A percentile compares a stretch with the other conserved stretches of the same genome.
Evolutionary conservation across 2,113 vertebrate species (phyloP).

Genomic region (Epinephelus lanceolatus): DNA sequence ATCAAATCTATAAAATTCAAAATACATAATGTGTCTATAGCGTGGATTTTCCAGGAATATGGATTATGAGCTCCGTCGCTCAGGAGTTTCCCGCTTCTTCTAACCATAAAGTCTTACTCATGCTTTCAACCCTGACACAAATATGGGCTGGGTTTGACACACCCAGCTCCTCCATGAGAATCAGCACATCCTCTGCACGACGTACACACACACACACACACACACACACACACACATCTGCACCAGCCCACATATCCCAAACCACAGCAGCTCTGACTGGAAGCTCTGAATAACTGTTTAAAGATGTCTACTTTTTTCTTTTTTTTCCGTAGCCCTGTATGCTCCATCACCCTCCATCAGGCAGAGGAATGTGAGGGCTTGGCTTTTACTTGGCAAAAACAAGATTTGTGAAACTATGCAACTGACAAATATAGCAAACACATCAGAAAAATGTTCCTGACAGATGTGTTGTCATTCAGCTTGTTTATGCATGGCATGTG

Average conservation of each 20-base stretch:
- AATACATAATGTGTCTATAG: background rate
- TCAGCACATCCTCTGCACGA: conserved; percentile 41
- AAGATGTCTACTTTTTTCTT: conserved; percentile 61
- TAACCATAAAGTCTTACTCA: conserved; percentile 34
- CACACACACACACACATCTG: conserved; percentile 31
- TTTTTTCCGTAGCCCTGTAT: conserved; percentile 14
- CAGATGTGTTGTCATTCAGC: conserved; percentile 24
- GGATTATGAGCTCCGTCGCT: background rate
- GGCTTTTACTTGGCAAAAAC: conserved; percentile 66
- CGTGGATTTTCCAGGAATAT: conserved; percentile 3
- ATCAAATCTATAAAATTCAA: background rate
- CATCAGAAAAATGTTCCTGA: background rate
- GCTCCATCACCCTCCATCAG: conserved; percentile 61
- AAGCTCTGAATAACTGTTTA: conserved; percentile 68
- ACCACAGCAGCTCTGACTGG: conserved; percentile 65
- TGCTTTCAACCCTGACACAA: conserved; percentile 41
- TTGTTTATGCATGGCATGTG: background rate
- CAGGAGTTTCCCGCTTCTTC: conserved; percentile 21
- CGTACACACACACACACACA: conserved; percentile 3
- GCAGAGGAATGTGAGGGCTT: conserved; percentile 63
- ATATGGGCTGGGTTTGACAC: conserved; percentile 49
- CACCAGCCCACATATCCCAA: conserved; percentile 43
- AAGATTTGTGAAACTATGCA: conserved; percentile 41
- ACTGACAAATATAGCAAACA: conserved; percentile 15
- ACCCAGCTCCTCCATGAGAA: conserved; percentile 48